These are phyloP conservation scores for Hypomecis punctinalis DNA, from an alignment of 2,888 invertebrate species.

Conservation along the genomic window DNA sequence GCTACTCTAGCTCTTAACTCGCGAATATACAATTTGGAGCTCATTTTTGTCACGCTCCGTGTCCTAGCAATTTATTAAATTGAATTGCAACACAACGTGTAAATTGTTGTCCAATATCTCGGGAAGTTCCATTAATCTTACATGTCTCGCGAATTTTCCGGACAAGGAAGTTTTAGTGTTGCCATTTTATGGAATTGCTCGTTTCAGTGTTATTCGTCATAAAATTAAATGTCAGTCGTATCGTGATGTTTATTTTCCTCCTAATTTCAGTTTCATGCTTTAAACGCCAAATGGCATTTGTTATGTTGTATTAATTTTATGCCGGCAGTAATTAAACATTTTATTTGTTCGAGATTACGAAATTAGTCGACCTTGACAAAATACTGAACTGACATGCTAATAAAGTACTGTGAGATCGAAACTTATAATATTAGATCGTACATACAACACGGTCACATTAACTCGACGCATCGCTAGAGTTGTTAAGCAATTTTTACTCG, in stretches of 20 bases:
- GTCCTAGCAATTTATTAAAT: not conserved
- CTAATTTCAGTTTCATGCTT: slow-evolving; percentile 43
- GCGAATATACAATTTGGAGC: too few species aligned
- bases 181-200: slow-evolving; percentile 35
- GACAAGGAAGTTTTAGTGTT: slow-evolving; percentile 32
- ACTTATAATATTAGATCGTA: too few species aligned
- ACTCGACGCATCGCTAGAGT: too few species aligned
- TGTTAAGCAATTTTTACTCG: too few species aligned
- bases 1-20: too few species aligned
- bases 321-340: slow-evolving; percentile 25
- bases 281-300: slow-evolving; percentile 37
- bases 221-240: slow-evolving; percentile 39
- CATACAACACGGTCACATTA: too few species aligned
- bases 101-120: slow-evolving; percentile 24
- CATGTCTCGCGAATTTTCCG: slow-evolving; percentile 29
- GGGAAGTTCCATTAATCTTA: slow-evolving; percentile 28
- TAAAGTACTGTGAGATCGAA: too few species aligned
- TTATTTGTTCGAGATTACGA: slow-evolving; percentile 27
- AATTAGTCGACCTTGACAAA: slow-evolving; percentile 25
- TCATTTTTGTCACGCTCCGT: too few species aligned
- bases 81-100: slow-evolving; percentile 9
- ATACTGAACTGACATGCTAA: not conserved
- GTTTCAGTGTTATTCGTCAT: slow-evolving; percentile 35
- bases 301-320: slow-evolving; percentile 34
- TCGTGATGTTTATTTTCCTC: slow-evolving; percentile 39